Base-by-base conservation (phyloP, 2,888 invertebrate genomes). In the Mimas tiliae region DNA sequence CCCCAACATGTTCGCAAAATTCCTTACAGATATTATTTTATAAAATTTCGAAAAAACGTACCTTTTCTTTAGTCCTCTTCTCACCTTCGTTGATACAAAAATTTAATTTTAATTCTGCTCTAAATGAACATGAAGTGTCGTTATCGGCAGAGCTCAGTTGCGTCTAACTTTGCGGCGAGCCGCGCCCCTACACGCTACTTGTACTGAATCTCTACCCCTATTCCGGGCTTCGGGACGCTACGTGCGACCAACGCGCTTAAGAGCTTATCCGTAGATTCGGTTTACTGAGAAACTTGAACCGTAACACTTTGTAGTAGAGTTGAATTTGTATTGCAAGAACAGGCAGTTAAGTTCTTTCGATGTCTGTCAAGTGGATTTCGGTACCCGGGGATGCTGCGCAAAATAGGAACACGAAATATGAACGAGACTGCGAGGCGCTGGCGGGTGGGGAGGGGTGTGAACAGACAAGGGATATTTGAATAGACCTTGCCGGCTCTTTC, bases 361-460 rank as follows among this genome's bases (percentile, higher is more conserved):
- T 87, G 93, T 93, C 94, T 94, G 88, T 90, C 83, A 80, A 88
- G 88, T 90, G 89, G 87, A 87, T 86, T 91, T 89, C 84, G 86
- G 87, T 87, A 90, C 91, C 93, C 93, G 91, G 94, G 94, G 94
- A 94, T 94, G 94, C 94, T 94, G 94, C 94, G 94, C 93, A 93
- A 91, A 92, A 93, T 93, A 91, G 93, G 91, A 93, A 88, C 91
- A 90, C 93, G 90, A 91, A 94, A 93, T 93, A 91, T 94, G 90
- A 91, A 93, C 93, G 93, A 94, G 94, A 93, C 93, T 91, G 93
- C 94, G 87, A 91, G 94, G 93, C 92, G 93, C 93, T 89, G 88
- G 87, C 88, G 87, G 88, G 86, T 83, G 86, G 82, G 85, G 87
- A 86, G 89, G 89, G 89, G 90, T 90, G 91, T 81, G 93, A 91